These are phyloP conservation scores for Eilema depressum DNA, from an alignment of 2,888 invertebrate genomes.

Conservation along the genomic window DNA sequence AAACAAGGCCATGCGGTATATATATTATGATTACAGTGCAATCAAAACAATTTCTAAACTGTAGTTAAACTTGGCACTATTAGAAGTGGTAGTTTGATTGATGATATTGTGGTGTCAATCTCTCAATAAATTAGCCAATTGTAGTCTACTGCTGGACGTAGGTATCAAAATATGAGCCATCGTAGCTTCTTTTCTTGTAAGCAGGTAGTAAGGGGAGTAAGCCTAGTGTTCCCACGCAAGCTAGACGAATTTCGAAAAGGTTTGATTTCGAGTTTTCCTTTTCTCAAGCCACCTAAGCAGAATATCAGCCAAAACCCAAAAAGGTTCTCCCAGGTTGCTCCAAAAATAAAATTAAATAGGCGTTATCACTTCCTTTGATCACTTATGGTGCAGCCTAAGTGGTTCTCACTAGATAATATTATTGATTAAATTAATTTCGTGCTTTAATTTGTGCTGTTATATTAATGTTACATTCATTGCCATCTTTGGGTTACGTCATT, in stretches of 20 bases:
- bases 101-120: neutral
- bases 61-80: neutral
- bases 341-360: too few species aligned
- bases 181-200: too few species aligned
- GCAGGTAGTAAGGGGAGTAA: neutral
- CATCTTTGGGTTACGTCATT: too few species aligned
- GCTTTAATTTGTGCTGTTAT: too few species aligned
- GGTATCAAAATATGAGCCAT: neutral
- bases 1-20: neutral
- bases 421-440: too few species aligned
- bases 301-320: too few species aligned
- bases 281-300: neutral
- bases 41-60: neutral
- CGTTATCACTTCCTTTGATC: too few species aligned
- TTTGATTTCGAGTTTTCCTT: neutral
- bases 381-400: too few species aligned
- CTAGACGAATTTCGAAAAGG: neutral
- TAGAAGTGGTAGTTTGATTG: neutral
- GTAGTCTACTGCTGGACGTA: neutral
- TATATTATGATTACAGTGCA: neutral
- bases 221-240: neutral
- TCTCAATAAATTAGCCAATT: neutral
- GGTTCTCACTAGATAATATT: too few species aligned
- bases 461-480: too few species aligned
- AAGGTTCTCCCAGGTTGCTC: too few species aligned